Evolutionary conservation across 2,113 vertebrate genomes (phyloP), one percentile per base, ranked within the genome.

Genomic region (Litocranius walleri): DNA sequence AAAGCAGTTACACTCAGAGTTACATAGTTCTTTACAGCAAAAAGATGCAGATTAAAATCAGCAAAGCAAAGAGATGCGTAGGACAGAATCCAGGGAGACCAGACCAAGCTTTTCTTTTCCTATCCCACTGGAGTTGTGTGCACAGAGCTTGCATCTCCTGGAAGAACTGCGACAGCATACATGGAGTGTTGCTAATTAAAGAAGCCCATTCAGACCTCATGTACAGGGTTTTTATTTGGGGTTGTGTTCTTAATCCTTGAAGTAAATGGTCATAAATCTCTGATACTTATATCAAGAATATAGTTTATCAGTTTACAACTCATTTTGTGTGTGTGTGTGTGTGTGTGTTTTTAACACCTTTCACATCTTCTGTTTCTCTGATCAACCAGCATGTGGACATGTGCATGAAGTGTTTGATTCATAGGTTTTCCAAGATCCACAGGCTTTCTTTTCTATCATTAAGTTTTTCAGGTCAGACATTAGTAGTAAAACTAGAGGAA

Each of bases 181-280:
- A 1, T 2, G 45, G 74, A 14, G 9, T 29, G 21, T 11, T 50
- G 36, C 29, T 91, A 19, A 3, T 13, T 29, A 61, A 36, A 52
- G 52, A 36, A 30, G n/a, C 59, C 86, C 52, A 40, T 27, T 87
- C 33, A 62, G 19, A 90, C 64, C 14, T n/a, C 4, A 3, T 25
- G 3, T 74, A 30, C 43, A 27, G 43, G 14, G 17, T 52, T 90
- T 71, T 59, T 81, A 36, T 0, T 56, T 14, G 52, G 50, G 14
- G 3, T 71, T 83, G 25, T 74, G 40, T 85, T 91, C 93, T 93
- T 89, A 77, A 89, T 86, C n/a, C 33, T 85, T 87, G n/a, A 77
- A 45, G 93, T 90, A 83, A 36, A 33, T 56, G 30, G 7, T 83
- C 29, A 48, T 36, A 36, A 80, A 81, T 92, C 56, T 94, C 89